Evolutionary conservation across 2,113 vertebrate species (phyloP).

Genomic region (Misgurnus anguillicaudatus): DNA sequence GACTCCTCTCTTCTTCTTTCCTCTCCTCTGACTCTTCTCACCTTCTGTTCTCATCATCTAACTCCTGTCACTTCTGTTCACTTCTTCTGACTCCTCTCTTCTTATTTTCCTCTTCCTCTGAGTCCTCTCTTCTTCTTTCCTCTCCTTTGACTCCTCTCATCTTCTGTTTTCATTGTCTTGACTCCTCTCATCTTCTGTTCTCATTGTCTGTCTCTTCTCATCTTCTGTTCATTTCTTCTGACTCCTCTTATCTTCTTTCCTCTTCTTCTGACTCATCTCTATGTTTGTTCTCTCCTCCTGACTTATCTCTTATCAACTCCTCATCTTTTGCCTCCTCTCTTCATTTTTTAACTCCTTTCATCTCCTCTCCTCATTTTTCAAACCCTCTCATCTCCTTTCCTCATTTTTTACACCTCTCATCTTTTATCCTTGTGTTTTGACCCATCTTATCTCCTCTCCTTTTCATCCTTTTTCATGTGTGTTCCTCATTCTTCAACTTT

Average conservation of each 20-base stretch:
- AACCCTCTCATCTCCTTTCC: neutral
- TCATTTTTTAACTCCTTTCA: neutral
- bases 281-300: neutral
- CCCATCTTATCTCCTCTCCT: neutral
- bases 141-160: too few relatives aligned
- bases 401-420: neutral
- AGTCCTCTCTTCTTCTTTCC: too few relatives aligned
- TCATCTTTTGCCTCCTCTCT: neutral
- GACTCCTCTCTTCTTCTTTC: too few relatives aligned
- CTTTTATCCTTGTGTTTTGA: neutral
- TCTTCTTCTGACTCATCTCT: neutral
- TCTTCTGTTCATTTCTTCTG: neutral
- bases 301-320: too few relatives aligned
- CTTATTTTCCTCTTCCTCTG: too few relatives aligned
- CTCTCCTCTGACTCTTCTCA: too few relatives aligned
- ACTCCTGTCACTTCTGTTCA: too few relatives aligned
- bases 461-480: neutral
- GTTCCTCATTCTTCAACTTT: neutral
- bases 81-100: too few relatives aligned
- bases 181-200: too few relatives aligned
- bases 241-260: neutral
- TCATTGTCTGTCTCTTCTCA: neutral
- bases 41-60: too few relatives aligned
- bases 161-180: too few relatives aligned
- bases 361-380: neutral